A percentile compares a stretch with the other conserved stretches of the same genome.
Evolutionary conservation across 2,888 invertebrate species (phyloP).

Genomic region (Agrotis segetum): DNA sequence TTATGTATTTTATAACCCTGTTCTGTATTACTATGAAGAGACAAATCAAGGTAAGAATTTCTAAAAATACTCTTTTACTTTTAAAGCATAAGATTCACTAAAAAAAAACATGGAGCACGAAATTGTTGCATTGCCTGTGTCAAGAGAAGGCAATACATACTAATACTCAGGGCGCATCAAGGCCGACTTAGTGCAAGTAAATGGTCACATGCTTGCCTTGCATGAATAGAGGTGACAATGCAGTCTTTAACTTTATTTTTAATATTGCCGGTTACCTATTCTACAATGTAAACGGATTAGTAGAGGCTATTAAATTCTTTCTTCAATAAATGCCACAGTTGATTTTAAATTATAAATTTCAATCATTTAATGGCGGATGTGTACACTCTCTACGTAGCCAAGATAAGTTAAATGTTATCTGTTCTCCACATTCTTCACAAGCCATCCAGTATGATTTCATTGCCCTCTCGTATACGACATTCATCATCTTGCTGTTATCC

Average conservation of each 20-base stretch:
- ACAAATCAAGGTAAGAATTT: slow-evolving; percentile 97
- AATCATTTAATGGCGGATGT: not conserved
- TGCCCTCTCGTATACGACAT: too few relatives aligned
- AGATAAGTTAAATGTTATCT: not conserved
- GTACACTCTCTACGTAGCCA: not conserved
- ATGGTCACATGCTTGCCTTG: not conserved
- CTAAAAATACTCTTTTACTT: slow-evolving; percentile 6
- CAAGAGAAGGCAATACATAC: not conserved
- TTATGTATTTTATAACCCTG: slow-evolving; percentile 99
- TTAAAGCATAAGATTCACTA: not conserved
- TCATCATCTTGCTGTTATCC: too few relatives aligned
- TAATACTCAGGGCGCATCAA: not conserved
- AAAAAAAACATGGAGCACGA: not conserved
- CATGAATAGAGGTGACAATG: not conserved
- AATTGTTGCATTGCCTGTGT: not conserved
- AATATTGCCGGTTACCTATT: not conserved
- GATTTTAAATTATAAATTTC: not conserved
- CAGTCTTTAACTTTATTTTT: not conserved
- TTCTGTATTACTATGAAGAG: slow-evolving; percentile 99
- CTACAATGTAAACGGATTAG: not conserved
- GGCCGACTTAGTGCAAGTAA: not conserved
- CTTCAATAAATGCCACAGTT: not conserved
- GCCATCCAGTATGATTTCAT: not conserved
- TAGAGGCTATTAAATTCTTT: not conserved
- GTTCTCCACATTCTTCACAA: too few relatives aligned